Base-by-base conservation (phyloP, 2,888 invertebrate species). In the Cancer borealis region DNA sequence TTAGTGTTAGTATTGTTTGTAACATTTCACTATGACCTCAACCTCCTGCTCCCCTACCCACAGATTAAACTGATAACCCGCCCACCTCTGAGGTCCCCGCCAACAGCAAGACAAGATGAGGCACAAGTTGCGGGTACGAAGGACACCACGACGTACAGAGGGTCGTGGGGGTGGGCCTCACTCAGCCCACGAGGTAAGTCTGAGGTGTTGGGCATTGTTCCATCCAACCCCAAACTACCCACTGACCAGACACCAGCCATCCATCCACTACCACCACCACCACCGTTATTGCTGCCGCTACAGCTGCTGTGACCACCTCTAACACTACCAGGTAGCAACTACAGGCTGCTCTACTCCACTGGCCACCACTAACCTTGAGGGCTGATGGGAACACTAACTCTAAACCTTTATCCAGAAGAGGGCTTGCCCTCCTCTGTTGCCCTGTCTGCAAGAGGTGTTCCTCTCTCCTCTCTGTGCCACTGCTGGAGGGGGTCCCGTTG, bases 21-120 rank as follows among this genome's bases (percentile, higher is more conserved):
- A 10, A 26, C 73, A 5, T 73, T 73, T 73, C 73, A 60, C 26
- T 8, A 73, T 2, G 26, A 26, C 3, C 73, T 73, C n/a, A 73
- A 0, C 73, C n/a, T n/a, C 26, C 73, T 73, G 6, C 88, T 21
- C 26, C 49, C 26, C 60, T 39, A 10, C 90, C 90, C 60, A 66
- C 94, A 96, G 96, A 97, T 95, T 98, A 98, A 96, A 97, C 97
- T 45, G 97, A 98, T 96, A 97, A 98, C 96, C 98, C 98, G 45
- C 97, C 98, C 88, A 98, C 98, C 95, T 98, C 98, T 95, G 98
- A 98, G 73, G 73, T 98, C 98, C 4, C 98, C 98, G 90, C 98
- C 98, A 88, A 98, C 98, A 45, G n/a, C 97, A 98, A 95, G 98
- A 98, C 97, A 98, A 98, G 97, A 97, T 98, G 96, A 73, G 98